Base-by-base conservation (phyloP, 2,113 vertebrate genomes). In the Podocnemis expansa region DNA sequence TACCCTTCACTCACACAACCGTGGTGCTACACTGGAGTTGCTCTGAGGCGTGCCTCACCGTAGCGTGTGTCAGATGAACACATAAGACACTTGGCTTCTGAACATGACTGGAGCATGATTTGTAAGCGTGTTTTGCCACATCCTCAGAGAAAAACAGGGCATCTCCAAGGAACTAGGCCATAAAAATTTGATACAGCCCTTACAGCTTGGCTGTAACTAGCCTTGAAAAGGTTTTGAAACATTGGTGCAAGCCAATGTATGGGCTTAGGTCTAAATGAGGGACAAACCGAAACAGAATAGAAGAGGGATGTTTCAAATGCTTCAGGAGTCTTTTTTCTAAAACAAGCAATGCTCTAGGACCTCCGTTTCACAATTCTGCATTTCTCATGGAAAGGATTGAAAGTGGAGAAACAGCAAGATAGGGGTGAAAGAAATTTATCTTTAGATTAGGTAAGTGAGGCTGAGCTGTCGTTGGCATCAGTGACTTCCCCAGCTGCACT, bases 121-220 rank as follows among this genome's bases (percentile, higher is more conserved):
- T 41, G 19, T 41, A 12, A 41, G n/a, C 21, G 21, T 22, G 19
- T 14, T 10, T 17, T 38, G 34, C 34, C 34, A 16, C 63, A 4
- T 38, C 63, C 63, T 38, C 34, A 8, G 85, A 54, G 38, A 82
- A 78, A 79, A 67, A 29, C 10, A 58, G 79, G 60, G 82, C 80
- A 73, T 41, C 75, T 55, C 82, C 49, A 80, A 83, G 73, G 73
- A 63, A 34, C 2, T 79, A 75, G 89, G 79, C 83, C 41, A 78
- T 47, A 89, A 78, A 83, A 80, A 83, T 52, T 45, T 51, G 82
- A 80, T 93, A 88, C 89, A 91, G 10, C 79, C 80, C 85, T 93
- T 51, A 52, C 49, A 58, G 79, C 55, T 54, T 2, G 73, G 49
- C 63, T 82, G 82, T 80, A 34, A 56, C 58, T 67, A 54, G 47